Percentiles rank a stretch among this genome's conserved stretches.
Conservation (phyloP, 2,888 invertebrate genomes). For the Cyaniris semiargus region DNA sequence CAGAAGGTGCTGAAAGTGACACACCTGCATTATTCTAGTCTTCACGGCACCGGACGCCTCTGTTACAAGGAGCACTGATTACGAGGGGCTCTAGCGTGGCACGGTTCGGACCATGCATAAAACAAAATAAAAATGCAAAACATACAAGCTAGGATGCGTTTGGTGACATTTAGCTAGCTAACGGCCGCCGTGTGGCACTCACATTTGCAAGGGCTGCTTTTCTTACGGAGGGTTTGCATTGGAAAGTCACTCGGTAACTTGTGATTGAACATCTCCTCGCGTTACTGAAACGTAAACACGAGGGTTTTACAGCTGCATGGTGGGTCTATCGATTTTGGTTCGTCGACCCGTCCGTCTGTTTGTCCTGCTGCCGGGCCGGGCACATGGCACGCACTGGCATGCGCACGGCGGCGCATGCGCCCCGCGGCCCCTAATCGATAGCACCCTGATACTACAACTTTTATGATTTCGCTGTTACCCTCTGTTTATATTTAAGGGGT, state of each 20-base stretch:
- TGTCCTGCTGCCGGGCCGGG: conserved; percentile 47
- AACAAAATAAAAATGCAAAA: conserved; percentile 70
- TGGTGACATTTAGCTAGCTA: conserved; percentile 69
- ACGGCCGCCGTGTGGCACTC: conserved; percentile 79
- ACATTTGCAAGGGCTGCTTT: conserved; percentile 97
- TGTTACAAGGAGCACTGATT: conserved; percentile 68
- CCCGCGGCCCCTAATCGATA: conserved; percentile 70
- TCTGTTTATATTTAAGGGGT: conserved; percentile 16
- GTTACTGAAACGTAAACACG: conserved; percentile 70
- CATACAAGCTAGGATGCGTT: conserved; percentile 65
- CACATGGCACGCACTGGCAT: conserved; percentile 56
- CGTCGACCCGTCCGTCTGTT: conserved; percentile 44
- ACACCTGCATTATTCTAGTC: conserved; percentile 78
- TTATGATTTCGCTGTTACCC: conserved; percentile 54
- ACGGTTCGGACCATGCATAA: conserved; percentile 65
- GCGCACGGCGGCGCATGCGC: conserved; percentile 56
- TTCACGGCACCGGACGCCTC: conserved; percentile 57
- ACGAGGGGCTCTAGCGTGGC: conserved; percentile 61
- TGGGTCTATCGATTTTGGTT: conserved; percentile 72
- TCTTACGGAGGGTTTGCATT: conserved; percentile 96
- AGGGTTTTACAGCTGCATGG: conserved; percentile 46
- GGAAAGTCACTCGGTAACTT: conserved; percentile 80
- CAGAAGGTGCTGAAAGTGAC: conserved; percentile 80
- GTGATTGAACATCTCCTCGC: conserved; percentile 77
- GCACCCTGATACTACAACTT: conserved; percentile 61